phyloP scores from a whole-genome alignment of 1,140 invertebrate genomes.

The Druon quercuslanigerum region DNA sequence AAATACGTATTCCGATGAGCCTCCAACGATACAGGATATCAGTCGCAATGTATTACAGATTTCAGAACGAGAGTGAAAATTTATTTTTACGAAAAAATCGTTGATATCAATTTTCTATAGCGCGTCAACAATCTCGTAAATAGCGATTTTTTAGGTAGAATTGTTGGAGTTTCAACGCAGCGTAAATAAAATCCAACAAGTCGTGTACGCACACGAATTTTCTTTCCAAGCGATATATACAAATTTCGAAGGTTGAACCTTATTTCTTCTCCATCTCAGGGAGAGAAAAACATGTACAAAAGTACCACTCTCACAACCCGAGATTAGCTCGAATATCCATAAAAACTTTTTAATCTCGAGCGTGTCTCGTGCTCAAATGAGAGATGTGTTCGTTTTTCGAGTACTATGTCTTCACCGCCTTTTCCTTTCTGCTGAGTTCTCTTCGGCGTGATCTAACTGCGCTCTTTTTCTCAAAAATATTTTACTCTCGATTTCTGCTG shows the following conservation, averaged over 20 bases:
- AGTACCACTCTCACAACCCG: constrained; percentile 30
- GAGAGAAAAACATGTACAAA: constrained; percentile 40
- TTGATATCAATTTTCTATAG: too few relatives aligned
- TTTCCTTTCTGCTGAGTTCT: constrained; percentile 51
- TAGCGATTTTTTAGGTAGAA: too few relatives aligned
- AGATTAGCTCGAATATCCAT: not conserved
- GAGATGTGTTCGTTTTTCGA: constrained; percentile 39
- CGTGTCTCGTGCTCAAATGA: constrained; percentile 6
- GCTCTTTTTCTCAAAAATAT: not conserved
- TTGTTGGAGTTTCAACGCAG: too few relatives aligned
- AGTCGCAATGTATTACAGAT: constrained; percentile 7
- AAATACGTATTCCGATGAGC: constrained; percentile 19
- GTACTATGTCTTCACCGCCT: constrained; percentile 39
- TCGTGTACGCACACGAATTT: constrained; percentile 40
- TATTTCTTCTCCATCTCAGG: not conserved
- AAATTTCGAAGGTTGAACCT: too few relatives aligned
- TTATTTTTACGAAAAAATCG: constrained; percentile 6
- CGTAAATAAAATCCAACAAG: not conserved
- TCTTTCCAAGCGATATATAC: constrained; percentile 23
- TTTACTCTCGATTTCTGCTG: constrained; percentile 3
- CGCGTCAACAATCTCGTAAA: too few relatives aligned
- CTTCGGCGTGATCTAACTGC: constrained; percentile 39
- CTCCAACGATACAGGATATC: not conserved
- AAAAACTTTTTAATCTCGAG: too few relatives aligned
- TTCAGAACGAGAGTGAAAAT: not conserved